Evolutionary conservation across 2,113 vertebrate genomes (phyloP).

Genomic region (Oncorhynchus clarkii): DNA sequence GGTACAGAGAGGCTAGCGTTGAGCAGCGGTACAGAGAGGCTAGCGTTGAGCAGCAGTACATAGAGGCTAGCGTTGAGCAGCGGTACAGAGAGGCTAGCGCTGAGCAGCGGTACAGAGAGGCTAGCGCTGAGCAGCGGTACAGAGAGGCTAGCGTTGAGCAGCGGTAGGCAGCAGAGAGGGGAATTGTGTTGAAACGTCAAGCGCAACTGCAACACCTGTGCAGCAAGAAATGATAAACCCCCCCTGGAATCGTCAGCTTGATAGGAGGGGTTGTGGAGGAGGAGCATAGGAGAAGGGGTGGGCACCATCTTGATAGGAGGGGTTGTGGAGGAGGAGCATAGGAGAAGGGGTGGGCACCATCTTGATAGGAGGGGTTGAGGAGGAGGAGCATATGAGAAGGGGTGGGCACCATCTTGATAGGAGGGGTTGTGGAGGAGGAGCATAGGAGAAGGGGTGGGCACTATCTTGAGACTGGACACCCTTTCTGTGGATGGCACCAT

Average conservation of each 20-base stretch:
- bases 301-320: no score
- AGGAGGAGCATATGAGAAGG: no score
- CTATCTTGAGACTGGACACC: constrained; percentile 76
- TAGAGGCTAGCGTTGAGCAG: constrained; percentile 55
- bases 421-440: no score
- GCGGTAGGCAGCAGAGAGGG: constrained; percentile 56
- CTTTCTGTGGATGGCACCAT: constrained; percentile 70
- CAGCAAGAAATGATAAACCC: constrained; percentile 35
- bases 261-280: no score
- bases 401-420: no score
- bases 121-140: constrained; percentile 54
- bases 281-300: no score
- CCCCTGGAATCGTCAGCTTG: constrained; percentile 42
- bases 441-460: neutral
- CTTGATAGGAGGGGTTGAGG: no score
- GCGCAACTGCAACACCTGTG: constrained; percentile 77
- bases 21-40: constrained; percentile 57
- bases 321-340: no score
- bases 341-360: no score
- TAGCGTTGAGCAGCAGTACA: constrained; percentile 52
- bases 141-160: constrained; percentile 56
- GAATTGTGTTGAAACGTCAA: constrained; percentile 58
- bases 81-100: constrained; percentile 63
- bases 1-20: constrained; percentile 61
- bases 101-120: constrained; percentile 54